Evolutionary conservation across 1,140 invertebrate species (phyloP), one percentile per base, ranked within the genome.

Genomic region (Zaprionus davidi): DNA sequence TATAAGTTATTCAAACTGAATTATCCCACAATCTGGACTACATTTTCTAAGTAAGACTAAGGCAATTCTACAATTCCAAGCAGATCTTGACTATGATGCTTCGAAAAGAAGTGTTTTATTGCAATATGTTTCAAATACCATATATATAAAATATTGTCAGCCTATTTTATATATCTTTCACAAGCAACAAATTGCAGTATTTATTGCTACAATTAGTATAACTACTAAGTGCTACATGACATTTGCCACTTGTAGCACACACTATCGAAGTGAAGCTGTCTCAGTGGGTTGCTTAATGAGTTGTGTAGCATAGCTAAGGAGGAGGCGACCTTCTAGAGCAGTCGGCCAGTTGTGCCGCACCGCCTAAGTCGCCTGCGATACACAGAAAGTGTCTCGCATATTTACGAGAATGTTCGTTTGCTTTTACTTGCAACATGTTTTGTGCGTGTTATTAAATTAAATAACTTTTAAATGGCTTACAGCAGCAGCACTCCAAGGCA

Each of bases 371-470:
- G 64, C 64, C 34, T 28, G 7, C 20, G 34, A n/a, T 38, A 28
- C 38, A 53, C 7, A 12, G n/a, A 58, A 59, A 44, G 34, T 53
- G 53, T 64, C 63, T 69, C 44, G 60, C 65, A 67, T 67, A 67
- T 67, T 67, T 67, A 67, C 55, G 65, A 67, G 65, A 31, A 83
- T 87, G 83, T 83, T 56, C 55, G 17, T 73, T 81, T 76, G 58
- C 78, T 84, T 90, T 88, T 74, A 81, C 78, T 76, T 72, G 69
- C 36, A 64, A 81, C 84, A 84, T 90, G 81, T 82, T 88, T 83
- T 81, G 66, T 72, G 81, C 78, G 79, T 85, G 76, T 85, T 90
- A 90, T 90, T 90, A 90, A 90, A 90, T 90, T 85, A 85, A 90
- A 90, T 76, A 90, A 90, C 82, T 85, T 88, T 88, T 75, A 81